Conservation (phyloP, 2,797 vertebrate species). For the Smutsia gigantea region DNA sequence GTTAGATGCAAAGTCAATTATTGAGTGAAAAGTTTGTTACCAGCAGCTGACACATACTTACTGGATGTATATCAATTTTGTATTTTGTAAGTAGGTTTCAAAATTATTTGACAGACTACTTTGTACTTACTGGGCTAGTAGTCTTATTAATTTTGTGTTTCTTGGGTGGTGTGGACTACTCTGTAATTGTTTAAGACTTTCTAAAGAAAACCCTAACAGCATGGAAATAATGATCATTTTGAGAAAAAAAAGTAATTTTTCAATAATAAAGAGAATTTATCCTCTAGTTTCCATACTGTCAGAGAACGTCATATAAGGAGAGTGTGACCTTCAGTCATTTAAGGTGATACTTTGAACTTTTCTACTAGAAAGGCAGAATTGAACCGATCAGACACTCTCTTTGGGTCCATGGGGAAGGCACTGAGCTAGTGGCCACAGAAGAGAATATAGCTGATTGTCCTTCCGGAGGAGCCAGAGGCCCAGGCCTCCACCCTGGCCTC, state of each 20-base stretch:
- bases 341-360: neutral
- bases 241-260: neutral
- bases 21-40: neutral
- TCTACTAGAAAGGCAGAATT: neutral
- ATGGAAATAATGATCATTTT: neutral
- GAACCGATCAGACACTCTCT: neutral
- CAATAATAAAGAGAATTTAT: neutral
- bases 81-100: neutral
- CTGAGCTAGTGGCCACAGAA: neutral
- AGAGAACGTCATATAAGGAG: neutral
- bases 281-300: neutral
- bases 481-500: neutral
- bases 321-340: neutral
- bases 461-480: neutral
- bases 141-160: neutral
- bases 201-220: neutral
- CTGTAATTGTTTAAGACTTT: neutral
- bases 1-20: neutral
- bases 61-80: neutral
- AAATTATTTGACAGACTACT: constrained; percentile 9
- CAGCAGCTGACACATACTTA: neutral
- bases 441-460: neutral
- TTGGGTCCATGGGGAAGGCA: neutral
- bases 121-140: neutral
- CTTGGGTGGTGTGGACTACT: neutral